Percentiles rank a stretch among this genome's conserved stretches.
Evolutionary conservation across 1,140 invertebrate genomes (phyloP).

Genomic region (Diachasma alloeum): DNA sequence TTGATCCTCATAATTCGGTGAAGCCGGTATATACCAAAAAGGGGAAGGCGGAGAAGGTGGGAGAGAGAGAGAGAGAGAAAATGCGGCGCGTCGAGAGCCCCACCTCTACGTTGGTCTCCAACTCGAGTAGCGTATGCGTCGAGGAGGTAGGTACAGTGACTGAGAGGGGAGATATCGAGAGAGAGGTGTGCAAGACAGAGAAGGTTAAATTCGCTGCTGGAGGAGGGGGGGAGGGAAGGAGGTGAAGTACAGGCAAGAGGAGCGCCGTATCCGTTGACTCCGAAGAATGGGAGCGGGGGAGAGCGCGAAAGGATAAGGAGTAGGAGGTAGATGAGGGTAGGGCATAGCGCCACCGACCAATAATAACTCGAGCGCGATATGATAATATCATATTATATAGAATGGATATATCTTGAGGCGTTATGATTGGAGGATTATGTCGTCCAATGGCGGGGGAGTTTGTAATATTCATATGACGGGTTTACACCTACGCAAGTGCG

Average conservation of each 20-base stretch:
- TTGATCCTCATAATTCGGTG: conserved; percentile 66
- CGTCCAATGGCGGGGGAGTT: conserved; percentile 46
- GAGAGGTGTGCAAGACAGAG: neutral
- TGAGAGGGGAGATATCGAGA: neutral
- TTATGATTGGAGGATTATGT: conserved; percentile 57
- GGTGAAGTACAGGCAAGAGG: neutral
- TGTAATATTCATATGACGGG: conserved; percentile 44
- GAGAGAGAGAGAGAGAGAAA: conserved; percentile 43
- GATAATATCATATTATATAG: conserved; percentile 66
- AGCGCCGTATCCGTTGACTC: conserved; percentile 10
- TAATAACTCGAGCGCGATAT: conserved; percentile 63
- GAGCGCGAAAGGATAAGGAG: conserved; percentile 22
- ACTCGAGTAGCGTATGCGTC: conserved; percentile 56
- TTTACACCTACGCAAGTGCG: conserved; percentile 22
- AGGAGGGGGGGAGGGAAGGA: neutral
- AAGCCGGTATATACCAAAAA: conserved; percentile 30
- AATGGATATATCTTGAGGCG: conserved; percentile 50
- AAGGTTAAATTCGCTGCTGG: neutral
- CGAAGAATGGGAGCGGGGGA: conserved; percentile 16
- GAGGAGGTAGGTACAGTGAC: conserved; percentile 40
- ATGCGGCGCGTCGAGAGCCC: conserved; percentile 41
- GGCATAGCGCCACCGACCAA: conserved; percentile 58
- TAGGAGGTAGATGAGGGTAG: conserved; percentile 44
- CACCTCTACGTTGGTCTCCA: conserved; percentile 42
- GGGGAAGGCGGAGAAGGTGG: conserved; percentile 42